A percentile compares a stretch with the other conserved stretches of the same genome.
These are phyloP conservation scores for Iguana delicatissima DNA, from an alignment of 2,797 vertebrate genomes.

Conservation along the genomic window DNA sequence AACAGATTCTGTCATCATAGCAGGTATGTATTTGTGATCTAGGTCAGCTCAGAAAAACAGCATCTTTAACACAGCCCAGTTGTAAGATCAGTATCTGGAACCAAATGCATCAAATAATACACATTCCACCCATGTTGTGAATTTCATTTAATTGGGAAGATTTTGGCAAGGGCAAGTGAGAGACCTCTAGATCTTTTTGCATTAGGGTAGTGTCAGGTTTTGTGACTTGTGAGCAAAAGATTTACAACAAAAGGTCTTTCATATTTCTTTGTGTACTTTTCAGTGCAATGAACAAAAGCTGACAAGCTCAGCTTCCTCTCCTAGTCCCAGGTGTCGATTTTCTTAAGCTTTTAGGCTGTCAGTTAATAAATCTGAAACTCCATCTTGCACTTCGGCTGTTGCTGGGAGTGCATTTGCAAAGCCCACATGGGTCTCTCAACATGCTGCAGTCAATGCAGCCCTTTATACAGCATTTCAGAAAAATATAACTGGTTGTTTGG, in stretches of 20 bases:
- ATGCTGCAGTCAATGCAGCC: constrained; percentile 28
- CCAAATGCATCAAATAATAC: constrained; percentile 73
- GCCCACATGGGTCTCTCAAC: constrained; percentile 42
- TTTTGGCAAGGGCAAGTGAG: constrained; percentile 47
- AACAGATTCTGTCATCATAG: constrained; percentile 86
- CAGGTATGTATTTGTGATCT: constrained; percentile 76
- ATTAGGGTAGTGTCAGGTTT: constrained; percentile 66
- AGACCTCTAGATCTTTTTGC: constrained; percentile 55
- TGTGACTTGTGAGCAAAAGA: constrained; percentile 59
- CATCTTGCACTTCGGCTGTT: constrained; percentile 34
- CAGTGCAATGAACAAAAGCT: constrained; percentile 61
- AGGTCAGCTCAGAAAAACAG: constrained; percentile 54
- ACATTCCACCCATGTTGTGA: constrained; percentile 72
- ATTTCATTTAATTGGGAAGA: constrained; percentile 77
- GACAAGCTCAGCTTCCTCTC: constrained; percentile 62
- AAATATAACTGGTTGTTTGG: background rate
- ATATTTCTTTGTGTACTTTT: constrained; percentile 49
- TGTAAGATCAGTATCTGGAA: constrained; percentile 75
- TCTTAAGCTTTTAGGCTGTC: constrained; percentile 61
- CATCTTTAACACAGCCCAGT: constrained; percentile 56
- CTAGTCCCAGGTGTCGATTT: constrained; percentile 68
- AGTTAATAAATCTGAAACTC: constrained; percentile 70
- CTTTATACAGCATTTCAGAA: background rate
- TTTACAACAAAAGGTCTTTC: constrained; percentile 64
- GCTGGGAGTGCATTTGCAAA: constrained; percentile 52